These are phyloP conservation scores for Trochalopteron elliotii DNA, from an alignment of 2,113 vertebrate genomes.

Conservation along the genomic window DNA sequence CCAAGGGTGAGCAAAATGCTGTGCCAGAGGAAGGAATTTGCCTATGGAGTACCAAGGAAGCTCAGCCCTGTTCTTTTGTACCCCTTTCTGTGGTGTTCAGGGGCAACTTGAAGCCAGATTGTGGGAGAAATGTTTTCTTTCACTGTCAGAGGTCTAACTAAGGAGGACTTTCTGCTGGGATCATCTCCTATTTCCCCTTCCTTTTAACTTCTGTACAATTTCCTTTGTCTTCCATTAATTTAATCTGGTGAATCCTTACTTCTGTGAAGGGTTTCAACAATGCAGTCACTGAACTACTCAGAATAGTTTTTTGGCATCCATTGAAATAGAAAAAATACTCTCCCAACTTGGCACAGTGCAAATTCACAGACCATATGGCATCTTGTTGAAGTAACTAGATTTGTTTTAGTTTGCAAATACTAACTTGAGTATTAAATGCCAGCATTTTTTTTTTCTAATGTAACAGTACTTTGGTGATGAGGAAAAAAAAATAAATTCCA, in stretches of 20 bases:
- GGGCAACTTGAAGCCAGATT: background rate
- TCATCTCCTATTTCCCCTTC: background rate
- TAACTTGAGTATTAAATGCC: constrained; percentile 1
- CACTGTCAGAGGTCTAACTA: background rate
- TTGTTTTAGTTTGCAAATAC: constrained; percentile 39
- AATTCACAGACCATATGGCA: background rate
- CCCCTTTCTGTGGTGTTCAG: background rate
- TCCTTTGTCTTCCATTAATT: background rate
- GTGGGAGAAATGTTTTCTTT: background rate
- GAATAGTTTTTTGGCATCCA: background rate
- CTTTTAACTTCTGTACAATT: background rate
- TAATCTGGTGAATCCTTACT: background rate
- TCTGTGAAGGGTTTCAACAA: background rate
- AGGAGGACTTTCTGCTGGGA: background rate
- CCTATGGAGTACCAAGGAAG: background rate
- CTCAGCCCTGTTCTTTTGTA: background rate
- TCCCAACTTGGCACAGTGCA: background rate
- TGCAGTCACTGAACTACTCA: rapidly evolving
- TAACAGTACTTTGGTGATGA: background rate
- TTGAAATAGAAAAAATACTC: background rate
- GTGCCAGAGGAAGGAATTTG: background rate
- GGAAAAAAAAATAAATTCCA: background rate
- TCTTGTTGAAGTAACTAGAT: constrained; percentile 28
- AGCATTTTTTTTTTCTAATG: background rate
- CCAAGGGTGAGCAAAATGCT: background rate